A percentile compares a stretch with the other conserved stretches of the same genome.
Evolutionary conservation across 1,140 invertebrate genomes (phyloP).

Genomic region (Drosophila willistoni): DNA sequence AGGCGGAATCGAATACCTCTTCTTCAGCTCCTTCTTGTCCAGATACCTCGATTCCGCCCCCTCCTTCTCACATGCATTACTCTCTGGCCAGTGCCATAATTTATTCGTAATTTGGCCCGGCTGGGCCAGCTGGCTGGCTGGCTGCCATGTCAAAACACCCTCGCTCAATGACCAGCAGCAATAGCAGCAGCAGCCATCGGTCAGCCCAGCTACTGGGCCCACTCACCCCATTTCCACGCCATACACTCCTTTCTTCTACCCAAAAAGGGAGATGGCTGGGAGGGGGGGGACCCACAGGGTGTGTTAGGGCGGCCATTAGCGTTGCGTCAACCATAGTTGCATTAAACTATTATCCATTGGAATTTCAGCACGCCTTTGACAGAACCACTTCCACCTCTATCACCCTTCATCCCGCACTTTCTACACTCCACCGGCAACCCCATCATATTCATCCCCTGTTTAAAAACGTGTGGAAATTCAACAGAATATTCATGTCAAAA

Average conservation of each 20-base stretch:
- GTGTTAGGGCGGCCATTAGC: constrained; percentile 59
- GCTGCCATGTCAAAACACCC: constrained; percentile 49
- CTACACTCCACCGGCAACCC: not conserved
- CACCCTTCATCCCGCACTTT: not conserved
- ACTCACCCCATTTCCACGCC: constrained; percentile 44
- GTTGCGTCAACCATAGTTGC: constrained; percentile 61
- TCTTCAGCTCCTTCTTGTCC: constrained; percentile 3
- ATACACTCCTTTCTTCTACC: not conserved
- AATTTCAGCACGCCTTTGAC: constrained; percentile 35
- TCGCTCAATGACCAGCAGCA: constrained; percentile 27
- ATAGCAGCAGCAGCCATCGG: constrained; percentile 36
- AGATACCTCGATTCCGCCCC: not conserved
- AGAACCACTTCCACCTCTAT: not conserved
- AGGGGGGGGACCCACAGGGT: not conserved
- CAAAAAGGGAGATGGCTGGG: not conserved
- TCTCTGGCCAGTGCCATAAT: constrained; percentile 51
- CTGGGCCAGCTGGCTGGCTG: constrained; percentile 48
- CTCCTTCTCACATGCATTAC: not conserved
- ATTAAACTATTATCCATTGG: constrained; percentile 36
- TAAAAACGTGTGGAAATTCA: constrained; percentile 1
- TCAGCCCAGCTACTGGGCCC: constrained; percentile 49
- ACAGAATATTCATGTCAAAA: constrained; percentile 11
- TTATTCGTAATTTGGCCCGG: constrained; percentile 63
- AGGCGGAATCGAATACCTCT: constrained; percentile 11
- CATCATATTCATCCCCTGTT: not conserved